Evolutionary conservation across 2,797 vertebrate species (phyloP).

Genomic region (Gorsachius magnificus): DNA sequence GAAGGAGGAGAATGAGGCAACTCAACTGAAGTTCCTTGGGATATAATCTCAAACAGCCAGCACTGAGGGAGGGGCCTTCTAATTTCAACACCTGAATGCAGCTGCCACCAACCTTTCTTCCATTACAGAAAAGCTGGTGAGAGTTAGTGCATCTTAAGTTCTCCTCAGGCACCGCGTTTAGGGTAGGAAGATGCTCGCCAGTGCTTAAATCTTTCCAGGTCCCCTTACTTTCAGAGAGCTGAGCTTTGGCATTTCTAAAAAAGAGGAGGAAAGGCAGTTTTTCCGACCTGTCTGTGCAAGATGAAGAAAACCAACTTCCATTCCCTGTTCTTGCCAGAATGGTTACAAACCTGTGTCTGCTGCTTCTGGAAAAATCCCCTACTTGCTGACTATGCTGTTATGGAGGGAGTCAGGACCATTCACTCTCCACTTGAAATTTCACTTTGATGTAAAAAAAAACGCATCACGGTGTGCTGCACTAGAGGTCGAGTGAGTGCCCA

Average conservation of each 20-base stretch:
- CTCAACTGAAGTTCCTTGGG: not conserved
- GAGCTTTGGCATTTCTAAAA: not conserved
- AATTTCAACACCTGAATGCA: not conserved
- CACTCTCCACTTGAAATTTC: not conserved
- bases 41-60: not conserved
- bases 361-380: not conserved
- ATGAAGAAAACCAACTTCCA: not conserved
- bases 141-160: not conserved
- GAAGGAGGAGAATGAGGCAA: not conserved
- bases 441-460: not conserved
- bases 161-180: not conserved
- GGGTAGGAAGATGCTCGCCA: not conserved
- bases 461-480: not conserved
- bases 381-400: accelerated
- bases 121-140: not conserved
- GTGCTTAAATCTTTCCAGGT: not conserved
- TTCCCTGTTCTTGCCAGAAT: not conserved
- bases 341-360: not conserved
- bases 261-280: not conserved
- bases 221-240: not conserved
- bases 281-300: not conserved
- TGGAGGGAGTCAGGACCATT: not conserved
- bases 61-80: not conserved
- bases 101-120: not conserved
- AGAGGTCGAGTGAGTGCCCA: not conserved